phyloP scores from a whole-genome alignment of 1,140 invertebrate species.

The Coelopa frigida region DNA sequence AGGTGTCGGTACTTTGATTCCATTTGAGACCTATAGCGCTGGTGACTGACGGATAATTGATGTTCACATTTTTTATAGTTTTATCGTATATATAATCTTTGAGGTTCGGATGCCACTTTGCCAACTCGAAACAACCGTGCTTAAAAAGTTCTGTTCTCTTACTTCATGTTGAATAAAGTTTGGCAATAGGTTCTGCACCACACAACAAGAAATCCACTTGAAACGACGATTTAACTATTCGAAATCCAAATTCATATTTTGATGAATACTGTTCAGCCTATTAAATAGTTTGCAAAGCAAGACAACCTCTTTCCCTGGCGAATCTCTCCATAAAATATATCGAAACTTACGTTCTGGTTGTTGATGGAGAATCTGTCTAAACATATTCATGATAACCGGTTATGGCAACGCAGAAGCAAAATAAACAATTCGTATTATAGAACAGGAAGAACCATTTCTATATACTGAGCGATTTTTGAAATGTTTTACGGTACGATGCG shows the following conservation, averaged over 20 bases:
- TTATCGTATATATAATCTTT: constrained; percentile 18
- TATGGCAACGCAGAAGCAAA: constrained; percentile 43
- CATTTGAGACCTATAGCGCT: too few species aligned
- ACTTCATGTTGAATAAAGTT: background rate
- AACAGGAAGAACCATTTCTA: constrained; percentile 33
- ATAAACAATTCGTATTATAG: constrained; percentile 42
- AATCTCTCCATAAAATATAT: constrained; percentile 43
- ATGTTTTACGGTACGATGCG: constrained; percentile 14
- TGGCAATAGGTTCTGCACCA: background rate
- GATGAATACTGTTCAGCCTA: background rate
- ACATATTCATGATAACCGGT: constrained; percentile 45
- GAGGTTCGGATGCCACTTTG: constrained; percentile 10
- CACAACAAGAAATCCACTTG: constrained; percentile 7
- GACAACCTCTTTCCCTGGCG: constrained; percentile 17
- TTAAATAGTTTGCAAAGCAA: constrained; percentile 6
- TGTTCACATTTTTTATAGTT: background rate
- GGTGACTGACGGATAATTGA: background rate
- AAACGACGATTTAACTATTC: constrained; percentile 10
- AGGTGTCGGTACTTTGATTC: too few species aligned
- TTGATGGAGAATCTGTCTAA: constrained; percentile 40
- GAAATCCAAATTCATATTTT: background rate
- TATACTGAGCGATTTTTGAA: constrained; percentile 21
- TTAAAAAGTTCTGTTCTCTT: constrained; percentile 10
- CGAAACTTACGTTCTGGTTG: constrained; percentile 35
- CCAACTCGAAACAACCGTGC: background rate